Evolutionary conservation across 2,888 invertebrate genomes (phyloP).

Genomic region (Drosophila macrothrix): DNA sequence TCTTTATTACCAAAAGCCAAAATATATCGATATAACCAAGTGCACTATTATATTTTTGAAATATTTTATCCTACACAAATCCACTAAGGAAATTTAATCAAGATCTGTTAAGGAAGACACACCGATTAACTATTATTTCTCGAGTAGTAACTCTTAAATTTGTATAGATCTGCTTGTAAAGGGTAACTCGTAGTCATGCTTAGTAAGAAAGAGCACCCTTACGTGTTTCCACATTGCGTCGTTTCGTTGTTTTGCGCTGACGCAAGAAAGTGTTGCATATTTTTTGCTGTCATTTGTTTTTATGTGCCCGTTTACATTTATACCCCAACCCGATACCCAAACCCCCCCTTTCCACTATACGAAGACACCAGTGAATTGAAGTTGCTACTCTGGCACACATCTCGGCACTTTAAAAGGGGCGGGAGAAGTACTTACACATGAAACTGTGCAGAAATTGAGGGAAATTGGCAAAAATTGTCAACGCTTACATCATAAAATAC

Average conservation of each 20-base stretch:
- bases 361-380: conserved; percentile 36
- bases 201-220: not conserved
- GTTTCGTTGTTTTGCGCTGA: conserved; percentile 53
- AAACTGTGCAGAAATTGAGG: conserved; percentile 25
- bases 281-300: conserved; percentile 66
- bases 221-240: conserved; percentile 9
- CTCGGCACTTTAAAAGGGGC: conserved; percentile 14
- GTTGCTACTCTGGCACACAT: conserved; percentile 18
- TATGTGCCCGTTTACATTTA: conserved; percentile 65
- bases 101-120: not conserved
- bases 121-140: not conserved
- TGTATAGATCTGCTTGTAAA: not conserved
- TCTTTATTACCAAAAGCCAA: not conserved
- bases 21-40: not conserved
- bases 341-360: not conserved
- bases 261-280: conserved; percentile 68
- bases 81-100: not conserved
- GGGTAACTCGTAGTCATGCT: not conserved
- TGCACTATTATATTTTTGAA: not conserved
- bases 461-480: conserved; percentile 45
- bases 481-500: conserved; percentile 44
- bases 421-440: conserved; percentile 4
- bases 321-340: not conserved
- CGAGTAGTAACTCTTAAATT: not conserved
- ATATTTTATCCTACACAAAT: not conserved